Conservation (phyloP, 2,797 vertebrate species). For the Phylloscopus collybita region DNA sequence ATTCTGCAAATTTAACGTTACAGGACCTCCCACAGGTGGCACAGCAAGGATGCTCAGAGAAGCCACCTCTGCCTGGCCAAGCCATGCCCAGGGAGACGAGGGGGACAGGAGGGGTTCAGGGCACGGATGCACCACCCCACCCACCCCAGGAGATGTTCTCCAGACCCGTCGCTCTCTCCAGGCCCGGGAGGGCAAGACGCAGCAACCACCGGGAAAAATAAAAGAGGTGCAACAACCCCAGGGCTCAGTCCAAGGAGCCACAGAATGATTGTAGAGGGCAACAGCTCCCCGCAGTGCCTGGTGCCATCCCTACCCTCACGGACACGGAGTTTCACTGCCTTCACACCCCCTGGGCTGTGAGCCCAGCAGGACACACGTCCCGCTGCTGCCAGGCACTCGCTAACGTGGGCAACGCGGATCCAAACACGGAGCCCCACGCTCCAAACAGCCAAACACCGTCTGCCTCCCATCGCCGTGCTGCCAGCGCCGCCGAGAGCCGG, state of each 20-base stretch:
- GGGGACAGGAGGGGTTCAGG: neutral
- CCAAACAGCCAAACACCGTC: neutral
- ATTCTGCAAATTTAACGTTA: neutral
- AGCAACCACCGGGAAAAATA: neutral
- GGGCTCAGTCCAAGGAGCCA: neutral
- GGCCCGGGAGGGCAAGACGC: neutral
- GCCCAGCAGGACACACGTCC: neutral
- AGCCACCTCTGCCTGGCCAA: neutral
- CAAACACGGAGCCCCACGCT: neutral
- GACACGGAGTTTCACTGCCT: neutral
- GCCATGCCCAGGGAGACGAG: neutral
- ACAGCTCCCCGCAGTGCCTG: rapidly evolving
- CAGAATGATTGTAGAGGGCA: neutral
- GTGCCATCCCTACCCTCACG: rapidly evolving
- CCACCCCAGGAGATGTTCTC: neutral
- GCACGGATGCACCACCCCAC: neutral
- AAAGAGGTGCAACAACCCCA: neutral
- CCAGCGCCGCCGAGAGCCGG: neutral
- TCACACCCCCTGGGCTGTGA: neutral
- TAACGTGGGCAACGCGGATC: neutral
- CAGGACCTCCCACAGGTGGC: neutral
- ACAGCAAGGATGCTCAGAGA: neutral
- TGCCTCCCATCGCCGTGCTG: neutral
- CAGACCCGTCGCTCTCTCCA: neutral
- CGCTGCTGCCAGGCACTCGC: neutral